Percentiles rank a stretch among this genome's conserved stretches.
Conservation (phyloP, 2,113 vertebrate genomes). For the Crypturellus undulatus region DNA sequence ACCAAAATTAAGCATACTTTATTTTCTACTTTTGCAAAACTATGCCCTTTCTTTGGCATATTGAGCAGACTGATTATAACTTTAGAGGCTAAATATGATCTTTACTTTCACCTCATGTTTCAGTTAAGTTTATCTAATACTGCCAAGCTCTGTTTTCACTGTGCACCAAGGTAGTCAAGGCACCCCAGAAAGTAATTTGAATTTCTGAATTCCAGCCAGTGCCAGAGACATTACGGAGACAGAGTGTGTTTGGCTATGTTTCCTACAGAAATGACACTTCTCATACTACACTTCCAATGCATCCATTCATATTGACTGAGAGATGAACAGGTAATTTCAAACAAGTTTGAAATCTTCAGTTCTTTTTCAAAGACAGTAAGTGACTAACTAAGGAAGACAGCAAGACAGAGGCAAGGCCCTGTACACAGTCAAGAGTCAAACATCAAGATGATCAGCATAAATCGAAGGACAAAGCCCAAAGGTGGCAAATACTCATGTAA, state of each 20-base stretch:
- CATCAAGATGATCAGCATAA: background rate
- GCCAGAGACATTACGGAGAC: background rate
- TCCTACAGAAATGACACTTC: background rate
- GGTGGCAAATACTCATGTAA: background rate
- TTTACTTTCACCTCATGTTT: background rate
- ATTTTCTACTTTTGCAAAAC: background rate
- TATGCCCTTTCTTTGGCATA: background rate
- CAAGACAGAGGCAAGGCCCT: background rate
- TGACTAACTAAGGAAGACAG: background rate
- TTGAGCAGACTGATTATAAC: background rate
- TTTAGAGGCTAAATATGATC: background rate
- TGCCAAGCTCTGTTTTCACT: background rate
- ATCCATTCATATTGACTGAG: background rate
- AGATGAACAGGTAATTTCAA: background rate
- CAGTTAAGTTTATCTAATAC: background rate
- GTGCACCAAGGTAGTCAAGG: background rate
- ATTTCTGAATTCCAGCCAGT: background rate
- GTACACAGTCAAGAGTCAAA: background rate
- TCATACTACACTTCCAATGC: background rate
- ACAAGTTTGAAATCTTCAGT: background rate
- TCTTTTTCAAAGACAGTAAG: background rate
- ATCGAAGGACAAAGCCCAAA: background rate
- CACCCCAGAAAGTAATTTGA: background rate
- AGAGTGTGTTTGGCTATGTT: background rate
- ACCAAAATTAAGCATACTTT: background rate